Conservation (phyloP, 2,888 invertebrate species). For the Linnaemya vulpina region DNA sequence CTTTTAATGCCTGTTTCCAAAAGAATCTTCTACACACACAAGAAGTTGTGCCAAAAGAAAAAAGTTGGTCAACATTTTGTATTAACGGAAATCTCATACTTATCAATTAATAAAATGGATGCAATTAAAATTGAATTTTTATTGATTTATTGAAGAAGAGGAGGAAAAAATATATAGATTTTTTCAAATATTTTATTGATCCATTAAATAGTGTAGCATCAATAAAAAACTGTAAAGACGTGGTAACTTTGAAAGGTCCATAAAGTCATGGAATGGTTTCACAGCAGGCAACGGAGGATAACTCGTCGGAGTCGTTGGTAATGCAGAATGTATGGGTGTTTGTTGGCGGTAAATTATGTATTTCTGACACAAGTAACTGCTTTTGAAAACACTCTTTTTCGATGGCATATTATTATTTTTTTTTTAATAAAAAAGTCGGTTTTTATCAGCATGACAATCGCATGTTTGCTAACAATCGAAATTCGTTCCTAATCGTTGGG, state of each 20-base stretch:
- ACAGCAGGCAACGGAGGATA: background rate
- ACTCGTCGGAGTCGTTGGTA: background rate
- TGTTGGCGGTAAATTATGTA: too few relatives aligned
- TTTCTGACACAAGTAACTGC: too few relatives aligned
- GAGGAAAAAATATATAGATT: background rate
- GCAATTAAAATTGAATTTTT: conserved; percentile 45
- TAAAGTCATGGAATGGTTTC: conserved; percentile 8
- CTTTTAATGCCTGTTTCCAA: background rate
- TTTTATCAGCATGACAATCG: too few relatives aligned
- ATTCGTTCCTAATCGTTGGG: background rate
- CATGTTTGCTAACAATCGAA: background rate
- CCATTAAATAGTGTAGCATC: background rate
- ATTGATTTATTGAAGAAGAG: conserved; percentile 38
- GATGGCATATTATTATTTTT: background rate
- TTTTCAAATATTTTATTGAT: background rate
- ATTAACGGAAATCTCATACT: background rate
- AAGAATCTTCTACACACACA: background rate
- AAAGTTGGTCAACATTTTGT: background rate
- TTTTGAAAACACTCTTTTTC: background rate
- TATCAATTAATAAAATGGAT: conserved; percentile 49
- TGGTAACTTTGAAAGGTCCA: background rate
- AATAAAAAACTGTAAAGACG: background rate
- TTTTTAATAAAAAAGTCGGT: too few relatives aligned
- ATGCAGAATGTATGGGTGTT: background rate
- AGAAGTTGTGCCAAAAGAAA: background rate